A percentile compares a stretch with the other conserved stretches of the same genome.
These are phyloP conservation scores for Tapirus indicus DNA, from an alignment of 2,797 vertebrate species.

Conservation along the genomic window DNA sequence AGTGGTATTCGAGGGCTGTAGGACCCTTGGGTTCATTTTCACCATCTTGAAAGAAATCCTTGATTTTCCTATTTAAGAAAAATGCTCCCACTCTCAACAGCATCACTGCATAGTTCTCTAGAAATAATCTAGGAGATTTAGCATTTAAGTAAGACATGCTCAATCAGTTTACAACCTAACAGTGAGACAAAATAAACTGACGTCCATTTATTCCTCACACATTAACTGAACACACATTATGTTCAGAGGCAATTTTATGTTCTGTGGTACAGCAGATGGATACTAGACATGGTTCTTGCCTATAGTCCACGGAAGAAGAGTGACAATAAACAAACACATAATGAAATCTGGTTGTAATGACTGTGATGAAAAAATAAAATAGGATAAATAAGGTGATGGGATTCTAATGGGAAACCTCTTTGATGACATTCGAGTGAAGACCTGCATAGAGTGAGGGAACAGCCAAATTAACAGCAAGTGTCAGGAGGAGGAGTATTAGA, in stretches of 20 bases:
- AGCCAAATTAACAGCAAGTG: not conserved
- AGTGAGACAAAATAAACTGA: not conserved
- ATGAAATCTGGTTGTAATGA: not conserved
- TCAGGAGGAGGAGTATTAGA: not conserved
- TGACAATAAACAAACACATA: not conserved
- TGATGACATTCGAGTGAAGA: not conserved
- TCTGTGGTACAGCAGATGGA: not conserved
- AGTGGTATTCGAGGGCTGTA: not conserved
- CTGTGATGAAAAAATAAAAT: not conserved
- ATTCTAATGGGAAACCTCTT: not conserved
- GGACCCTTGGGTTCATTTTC: not conserved
- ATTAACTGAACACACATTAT: not conserved
- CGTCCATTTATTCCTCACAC: not conserved
- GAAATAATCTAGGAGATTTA: not conserved
- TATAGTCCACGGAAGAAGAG: not conserved
- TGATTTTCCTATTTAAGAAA: not conserved
- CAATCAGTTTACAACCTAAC: not conserved
- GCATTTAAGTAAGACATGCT: not conserved
- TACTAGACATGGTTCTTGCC: not conserved
- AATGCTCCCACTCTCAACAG: not conserved
- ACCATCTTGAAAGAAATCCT: not conserved
- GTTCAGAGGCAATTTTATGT: not conserved
- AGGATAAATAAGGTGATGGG: not conserved
- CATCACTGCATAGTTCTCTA: not conserved
- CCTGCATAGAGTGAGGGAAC: not conserved